phyloP scores from a whole-genome alignment of 2,113 vertebrate genomes.

The Leptobrachium leishanense region DNA sequence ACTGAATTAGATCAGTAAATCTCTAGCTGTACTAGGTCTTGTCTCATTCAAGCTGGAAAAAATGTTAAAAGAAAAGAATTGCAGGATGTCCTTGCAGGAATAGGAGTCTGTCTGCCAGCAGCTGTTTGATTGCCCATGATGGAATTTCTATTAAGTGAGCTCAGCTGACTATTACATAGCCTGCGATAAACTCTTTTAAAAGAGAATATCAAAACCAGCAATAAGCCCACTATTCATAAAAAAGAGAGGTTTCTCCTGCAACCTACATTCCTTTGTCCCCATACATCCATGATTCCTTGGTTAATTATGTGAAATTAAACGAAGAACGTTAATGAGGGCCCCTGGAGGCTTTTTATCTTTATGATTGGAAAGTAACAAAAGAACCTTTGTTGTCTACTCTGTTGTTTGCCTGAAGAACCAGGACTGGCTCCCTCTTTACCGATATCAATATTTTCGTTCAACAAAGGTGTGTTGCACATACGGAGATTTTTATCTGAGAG shows the following conservation, averaged over 20 bases:
- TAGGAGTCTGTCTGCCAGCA: conserved; percentile 5
- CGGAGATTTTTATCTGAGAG: conserved; percentile 7
- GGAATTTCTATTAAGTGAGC: conserved; percentile 11
- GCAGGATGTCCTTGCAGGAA: not conserved
- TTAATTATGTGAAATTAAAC: conserved; percentile 27
- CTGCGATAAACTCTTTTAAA: not conserved
- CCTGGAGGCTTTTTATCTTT: conserved; percentile 20
- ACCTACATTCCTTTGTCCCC: not conserved
- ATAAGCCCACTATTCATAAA: conserved; percentile 21
- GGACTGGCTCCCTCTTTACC: not conserved
- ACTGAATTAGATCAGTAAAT: conserved; percentile 1
- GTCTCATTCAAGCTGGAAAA: not conserved
- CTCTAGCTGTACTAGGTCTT: not conserved
- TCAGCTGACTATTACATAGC: not conserved
- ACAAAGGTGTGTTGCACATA: not conserved
- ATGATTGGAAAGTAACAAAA: not conserved
- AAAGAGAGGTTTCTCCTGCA: not conserved
- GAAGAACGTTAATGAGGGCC: conserved; percentile 16
- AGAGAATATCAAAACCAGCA: not conserved
- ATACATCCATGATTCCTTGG: not conserved
- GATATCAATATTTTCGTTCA: not conserved
- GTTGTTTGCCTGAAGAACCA: not conserved
- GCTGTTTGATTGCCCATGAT: conserved; percentile 9
- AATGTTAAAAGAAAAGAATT: conserved; percentile 6
- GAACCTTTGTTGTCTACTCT: conserved; percentile 20